Percentiles rank a stretch among this genome's conserved stretches.
phyloP scores from a whole-genome alignment of 2,113 vertebrate species.

The Colistium nudipinnis region DNA sequence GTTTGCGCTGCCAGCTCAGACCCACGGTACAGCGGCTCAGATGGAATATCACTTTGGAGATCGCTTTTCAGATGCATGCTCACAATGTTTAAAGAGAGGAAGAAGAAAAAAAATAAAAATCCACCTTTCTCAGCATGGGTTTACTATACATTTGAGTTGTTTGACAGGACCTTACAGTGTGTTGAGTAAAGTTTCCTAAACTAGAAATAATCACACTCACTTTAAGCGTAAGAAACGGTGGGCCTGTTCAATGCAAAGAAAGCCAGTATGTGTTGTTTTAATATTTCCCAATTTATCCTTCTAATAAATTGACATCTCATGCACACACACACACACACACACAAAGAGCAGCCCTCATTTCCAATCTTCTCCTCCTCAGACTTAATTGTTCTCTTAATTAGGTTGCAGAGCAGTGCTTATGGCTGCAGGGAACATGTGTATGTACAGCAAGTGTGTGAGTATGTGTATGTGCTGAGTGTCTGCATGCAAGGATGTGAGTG shows the following conservation, averaged over 20 bases:
- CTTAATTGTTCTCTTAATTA: conserved; percentile 99
- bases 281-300: too few relatives aligned
- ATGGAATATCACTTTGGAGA: conserved; percentile 45
- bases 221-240: not conserved
- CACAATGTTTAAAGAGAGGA: conserved; percentile 16
- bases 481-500: conserved; percentile 24
- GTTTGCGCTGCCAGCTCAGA: conserved; percentile 62
- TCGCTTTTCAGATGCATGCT: conserved; percentile 19
- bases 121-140: conserved; percentile 1
- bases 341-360: conserved; percentile 30
- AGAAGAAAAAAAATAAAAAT: conserved; percentile 6
- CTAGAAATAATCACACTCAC: not conserved
- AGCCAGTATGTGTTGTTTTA: too few relatives aligned
- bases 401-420: conserved; percentile 89
- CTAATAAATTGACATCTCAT: not conserved
- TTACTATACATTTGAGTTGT: conserved; percentile 10
- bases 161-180: conserved; percentile 7
- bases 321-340: conserved; percentile 20
- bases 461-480: conserved; percentile 2
- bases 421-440: conserved; percentile 87
- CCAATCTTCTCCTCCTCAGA: conserved; percentile 66
- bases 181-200: conserved; percentile 12
- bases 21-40: conserved; percentile 37
- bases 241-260: not conserved
- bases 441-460: conserved; percentile 22